Evolutionary conservation across 2,113 vertebrate species (phyloP), one percentile per base, ranked within the genome.

Genomic region (Erpornis zantholeuca): DNA sequence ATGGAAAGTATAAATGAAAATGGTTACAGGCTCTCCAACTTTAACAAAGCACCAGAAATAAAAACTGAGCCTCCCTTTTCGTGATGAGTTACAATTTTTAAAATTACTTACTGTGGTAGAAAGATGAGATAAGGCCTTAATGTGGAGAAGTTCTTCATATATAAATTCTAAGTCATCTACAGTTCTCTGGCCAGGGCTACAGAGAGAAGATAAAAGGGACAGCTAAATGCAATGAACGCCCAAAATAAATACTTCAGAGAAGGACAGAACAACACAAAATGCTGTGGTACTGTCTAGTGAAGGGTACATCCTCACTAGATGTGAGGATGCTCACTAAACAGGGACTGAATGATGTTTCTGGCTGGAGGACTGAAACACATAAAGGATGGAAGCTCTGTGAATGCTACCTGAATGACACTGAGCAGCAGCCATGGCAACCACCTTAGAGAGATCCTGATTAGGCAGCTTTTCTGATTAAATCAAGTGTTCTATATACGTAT

Each of bases 61-160:
- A 85, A 57, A 63, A 72, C 7, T 69, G 49, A 81, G n/a, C 36
- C 20, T 65, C 27, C 21, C 21, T 83, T 92, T 59, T 69, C 44
- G 22, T 28, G n/a, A 69, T 73, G 9, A 88, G 15, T 42, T 59
- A 31, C 8, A 69, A 45, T 54, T 61, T 77, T 86, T 13, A 23
- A 79, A 91, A 94, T 95, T 70, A 96, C 98, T 99, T 97, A 99
- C 99, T 90, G 99, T 99, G 79, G 99, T 99, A 88, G 99, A 99
- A 68, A 99, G 98, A 92, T 99, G 99, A 92, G 99, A 99, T 97
- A 99, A 99, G 84, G 99, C 99, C 95, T 99, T 99, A 96, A 99
- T 99, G 93, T 99, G 99, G 80, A 99, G 98, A 90, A 99, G 97
- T 95, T 99, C 99, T 94, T 99, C 99, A 92, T 99, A 99, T 97